These are phyloP conservation scores for Diglossa cyanea DNA, from an alignment of 2,797 vertebrate genomes.

Conservation along the genomic window DNA sequence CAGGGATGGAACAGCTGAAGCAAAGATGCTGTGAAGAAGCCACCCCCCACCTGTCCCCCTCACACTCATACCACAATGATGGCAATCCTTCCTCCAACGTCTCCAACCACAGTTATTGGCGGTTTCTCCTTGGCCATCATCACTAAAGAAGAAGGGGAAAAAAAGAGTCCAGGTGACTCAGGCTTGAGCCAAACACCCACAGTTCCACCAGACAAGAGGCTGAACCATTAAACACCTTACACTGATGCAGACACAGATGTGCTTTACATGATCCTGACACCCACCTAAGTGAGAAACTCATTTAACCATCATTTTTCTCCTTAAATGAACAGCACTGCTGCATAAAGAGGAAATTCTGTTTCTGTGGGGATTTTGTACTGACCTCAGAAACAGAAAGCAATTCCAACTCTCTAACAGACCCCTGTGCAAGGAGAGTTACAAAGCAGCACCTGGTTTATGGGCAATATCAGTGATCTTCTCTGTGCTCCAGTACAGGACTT, in stretches of 20 bases:
- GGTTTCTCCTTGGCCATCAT: conserved; percentile 99
- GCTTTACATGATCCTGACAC: background rate
- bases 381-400: background rate
- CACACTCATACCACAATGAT: conserved; percentile 90
- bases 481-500: background rate
- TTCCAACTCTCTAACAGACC: background rate
- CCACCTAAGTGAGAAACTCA: background rate
- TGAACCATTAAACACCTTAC: background rate
- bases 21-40: background rate
- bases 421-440: background rate
- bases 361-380: background rate
- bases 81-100: conserved; percentile 95
- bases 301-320: background rate
- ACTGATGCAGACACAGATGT: fast-evolving
- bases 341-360: background rate
- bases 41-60: background rate
- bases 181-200: background rate
- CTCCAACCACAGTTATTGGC: conserved; percentile 95
- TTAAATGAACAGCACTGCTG: background rate
- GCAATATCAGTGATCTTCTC: background rate
- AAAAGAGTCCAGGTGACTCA: background rate
- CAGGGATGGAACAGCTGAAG: background rate
- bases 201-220: background rate
- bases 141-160: conserved; percentile 73
- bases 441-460: background rate